Evolutionary conservation across 1,140 invertebrate species (phyloP).

Genomic region (Dreissena polymorpha): DNA sequence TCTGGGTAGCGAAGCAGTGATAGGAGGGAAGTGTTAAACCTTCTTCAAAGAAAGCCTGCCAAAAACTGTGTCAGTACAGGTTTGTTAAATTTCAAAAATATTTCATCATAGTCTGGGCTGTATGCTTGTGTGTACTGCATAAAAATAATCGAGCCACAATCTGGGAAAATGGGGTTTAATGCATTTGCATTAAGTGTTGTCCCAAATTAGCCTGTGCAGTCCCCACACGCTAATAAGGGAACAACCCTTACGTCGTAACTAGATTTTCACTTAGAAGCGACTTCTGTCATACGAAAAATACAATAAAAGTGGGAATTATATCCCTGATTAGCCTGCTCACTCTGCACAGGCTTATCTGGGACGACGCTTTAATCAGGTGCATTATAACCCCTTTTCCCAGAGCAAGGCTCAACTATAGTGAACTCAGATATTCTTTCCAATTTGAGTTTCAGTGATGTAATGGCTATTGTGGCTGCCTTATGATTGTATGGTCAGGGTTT

Average conservation of each 20-base stretch:
- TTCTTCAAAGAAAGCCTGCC: constrained; percentile 91
- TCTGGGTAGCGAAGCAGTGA: constrained; percentile 88
- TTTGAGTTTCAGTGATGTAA: neutral
- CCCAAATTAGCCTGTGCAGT: no score
- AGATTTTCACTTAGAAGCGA: no score
- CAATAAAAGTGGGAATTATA: no score
- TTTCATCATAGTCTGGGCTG: neutral
- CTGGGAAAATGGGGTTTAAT: neutral
- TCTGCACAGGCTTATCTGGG: neutral
- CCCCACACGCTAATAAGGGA: no score
- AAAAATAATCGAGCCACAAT: neutral
- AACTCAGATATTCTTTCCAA: neutral
- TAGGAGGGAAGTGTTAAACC: constrained; percentile 89
- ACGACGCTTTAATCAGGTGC: neutral
- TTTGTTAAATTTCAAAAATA: neutral
- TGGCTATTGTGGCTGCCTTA: neutral
- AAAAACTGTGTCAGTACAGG: constrained; percentile 49
- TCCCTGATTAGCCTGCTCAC: no score
- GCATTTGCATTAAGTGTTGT: no score
- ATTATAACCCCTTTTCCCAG: neutral
- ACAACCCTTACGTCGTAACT: no score
- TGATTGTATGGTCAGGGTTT: constrained; percentile 4
- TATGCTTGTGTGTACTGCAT: neutral
- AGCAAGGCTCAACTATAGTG: neutral
- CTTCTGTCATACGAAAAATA: no score